phyloP scores from a whole-genome alignment of 2,797 vertebrate genomes.

The Oreochromis grahami region DNA sequence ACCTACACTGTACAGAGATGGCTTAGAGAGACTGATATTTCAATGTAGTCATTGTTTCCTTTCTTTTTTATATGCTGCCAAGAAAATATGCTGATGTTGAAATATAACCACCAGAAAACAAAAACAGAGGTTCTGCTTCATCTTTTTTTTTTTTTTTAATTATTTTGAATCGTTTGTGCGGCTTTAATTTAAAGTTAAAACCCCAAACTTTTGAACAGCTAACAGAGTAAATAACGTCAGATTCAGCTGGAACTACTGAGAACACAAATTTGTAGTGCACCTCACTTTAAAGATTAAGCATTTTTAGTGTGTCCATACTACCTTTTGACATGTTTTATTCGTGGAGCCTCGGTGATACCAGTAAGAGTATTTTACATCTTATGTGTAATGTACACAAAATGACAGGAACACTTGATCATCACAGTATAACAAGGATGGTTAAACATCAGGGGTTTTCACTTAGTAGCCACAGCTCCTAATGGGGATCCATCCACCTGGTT shows the following conservation, averaged over 20 bases:
- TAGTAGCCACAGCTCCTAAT: background rate
- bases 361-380: background rate
- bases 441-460: background rate
- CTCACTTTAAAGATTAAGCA: background rate
- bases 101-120: conserved; percentile 80
- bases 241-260: background rate
- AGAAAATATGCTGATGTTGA: conserved; percentile 80
- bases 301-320: background rate
- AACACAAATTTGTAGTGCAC: background rate
- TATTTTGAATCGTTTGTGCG: background rate
- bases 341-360: background rate
- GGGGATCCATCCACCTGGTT: background rate
- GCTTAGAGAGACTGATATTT: conserved; percentile 71
- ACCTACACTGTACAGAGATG: conserved; percentile 73
- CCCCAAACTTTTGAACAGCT: background rate
- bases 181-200: background rate
- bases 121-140: conserved; percentile 60
- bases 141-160: conserved; percentile 36
- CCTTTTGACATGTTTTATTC: background rate
- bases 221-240: background rate
- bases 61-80: conserved; percentile 79
- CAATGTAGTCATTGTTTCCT: conserved; percentile 72
- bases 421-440: background rate
- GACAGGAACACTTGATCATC: background rate
- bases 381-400: background rate